These are phyloP conservation scores for Tautogolabrus adspersus DNA, from an alignment of 2,113 vertebrate genomes.

Conservation along the genomic window DNA sequence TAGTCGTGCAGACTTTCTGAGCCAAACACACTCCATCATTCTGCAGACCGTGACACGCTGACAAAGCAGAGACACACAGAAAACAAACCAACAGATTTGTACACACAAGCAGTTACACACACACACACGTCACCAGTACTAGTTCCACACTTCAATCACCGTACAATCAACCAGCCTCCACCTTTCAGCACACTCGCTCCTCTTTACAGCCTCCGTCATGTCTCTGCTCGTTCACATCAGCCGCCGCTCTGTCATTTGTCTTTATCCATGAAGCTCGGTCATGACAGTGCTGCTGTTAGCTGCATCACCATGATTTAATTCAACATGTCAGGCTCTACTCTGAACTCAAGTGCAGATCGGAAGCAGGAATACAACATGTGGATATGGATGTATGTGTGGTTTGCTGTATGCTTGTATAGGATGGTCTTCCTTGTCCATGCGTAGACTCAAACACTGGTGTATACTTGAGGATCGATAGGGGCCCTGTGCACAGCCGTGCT, in stretches of 20 bases:
- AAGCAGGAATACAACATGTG: not conserved
- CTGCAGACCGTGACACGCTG: not conserved
- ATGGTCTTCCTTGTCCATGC: too few species aligned
- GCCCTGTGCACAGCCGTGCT: too few species aligned
- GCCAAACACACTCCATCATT: constrained; percentile 52
- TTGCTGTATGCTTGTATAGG: too few species aligned
- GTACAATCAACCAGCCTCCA: constrained; percentile 9
- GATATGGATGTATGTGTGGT: too few species aligned
- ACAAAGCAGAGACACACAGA: constrained; percentile 21
- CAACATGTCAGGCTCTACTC: not conserved
- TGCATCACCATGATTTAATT: not conserved
- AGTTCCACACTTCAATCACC: constrained; percentile 10
- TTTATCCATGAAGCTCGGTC: not conserved
- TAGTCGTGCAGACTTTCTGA: constrained; percentile 43
- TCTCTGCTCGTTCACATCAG: constrained; percentile 32
- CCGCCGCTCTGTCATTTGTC: constrained; percentile 4
- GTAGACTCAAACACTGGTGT: too few species aligned
- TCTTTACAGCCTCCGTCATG: constrained; percentile 17
- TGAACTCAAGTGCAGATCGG: not conserved
- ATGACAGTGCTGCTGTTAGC: constrained; percentile 1
- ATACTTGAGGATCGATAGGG: too few species aligned
- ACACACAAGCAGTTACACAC: not conserved
- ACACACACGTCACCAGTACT: not conserved
- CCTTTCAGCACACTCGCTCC: not conserved
- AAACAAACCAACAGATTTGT: not conserved